Base-by-base conservation (phyloP, 2,888 invertebrate genomes). In the Lithophane semibrunnea region DNA sequence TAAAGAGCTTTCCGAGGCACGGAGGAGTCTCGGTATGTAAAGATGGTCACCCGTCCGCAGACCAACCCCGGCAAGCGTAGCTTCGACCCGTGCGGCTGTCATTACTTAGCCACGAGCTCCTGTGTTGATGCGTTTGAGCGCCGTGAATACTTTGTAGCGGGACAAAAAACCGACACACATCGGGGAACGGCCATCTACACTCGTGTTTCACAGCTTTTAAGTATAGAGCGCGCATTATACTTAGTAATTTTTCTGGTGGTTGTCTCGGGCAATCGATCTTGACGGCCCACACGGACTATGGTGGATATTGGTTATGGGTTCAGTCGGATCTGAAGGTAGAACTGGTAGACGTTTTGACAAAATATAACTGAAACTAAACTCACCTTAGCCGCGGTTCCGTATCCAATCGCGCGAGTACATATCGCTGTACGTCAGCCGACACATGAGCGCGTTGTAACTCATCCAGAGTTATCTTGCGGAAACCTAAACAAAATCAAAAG, bases 401-500 rank as follows among this genome's bases (percentile, higher is more conserved):
- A 92, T 99, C 99, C 58, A 99, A 95, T 1, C 99, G 97, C 4
- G 98, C 98, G 18, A 99, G 97, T 79, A 99, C 99, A 92, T 99
- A 99, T 90, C 99, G 98, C 93, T 99, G 99, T 0, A 99, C 99
- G 93, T 99, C 99, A 9, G 99, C 98, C 0, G 99, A 98, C 9
- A 99, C 99, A 94, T 98, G 98, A 0, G 98, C 98, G 79, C 98
- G 98, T 42, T 99, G 97, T 80, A 99, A 94, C 95, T 99, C 99
- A 91, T 99, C 99, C 88, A 99, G 94, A 0, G 98, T 98, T 86
- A 99, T 98, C 95, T 99, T 99, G 42, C 99, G 97, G 94, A 99
- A 99, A 9, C 99, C 97, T 97, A 37, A n/a, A 54, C 8, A 37
- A 21, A 16, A 29, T 29, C 29, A 29, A 29, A 29, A 29, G 29